These are phyloP conservation scores for Ivindomyrus marchei DNA, from an alignment of 2,113 vertebrate species.

Conservation along the genomic window DNA sequence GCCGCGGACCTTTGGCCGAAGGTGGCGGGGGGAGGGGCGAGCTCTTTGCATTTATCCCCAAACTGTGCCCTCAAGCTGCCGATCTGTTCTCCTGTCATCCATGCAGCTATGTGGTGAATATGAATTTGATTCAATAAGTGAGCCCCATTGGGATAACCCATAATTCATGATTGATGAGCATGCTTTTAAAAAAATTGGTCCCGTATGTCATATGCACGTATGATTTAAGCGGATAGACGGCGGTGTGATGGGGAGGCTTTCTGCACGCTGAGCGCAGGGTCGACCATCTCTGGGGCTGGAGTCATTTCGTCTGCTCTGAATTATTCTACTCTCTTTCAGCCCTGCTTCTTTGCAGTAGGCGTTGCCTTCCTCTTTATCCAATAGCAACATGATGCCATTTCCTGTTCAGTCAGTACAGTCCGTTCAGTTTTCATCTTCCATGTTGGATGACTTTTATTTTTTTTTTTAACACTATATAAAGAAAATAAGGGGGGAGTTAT, in stretches of 20 bases:
- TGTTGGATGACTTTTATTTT: not conserved
- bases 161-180: not conserved
- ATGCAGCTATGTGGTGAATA: not conserved
- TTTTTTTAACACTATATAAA: not conserved
- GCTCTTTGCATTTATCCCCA: not conserved
- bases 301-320: not conserved
- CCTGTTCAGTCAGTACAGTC: constrained; percentile 17
- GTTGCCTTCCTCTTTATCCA: not conserved
- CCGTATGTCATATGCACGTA: not conserved
- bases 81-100: not conserved
- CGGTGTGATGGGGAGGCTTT: not conserved
- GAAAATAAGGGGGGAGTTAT: not conserved
- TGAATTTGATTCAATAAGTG: not conserved
- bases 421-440: constrained; percentile 30
- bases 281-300: not conserved
- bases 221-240: not conserved
- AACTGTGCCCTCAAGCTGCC: not conserved
- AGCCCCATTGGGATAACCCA: not conserved
- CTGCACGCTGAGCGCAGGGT: not conserved
- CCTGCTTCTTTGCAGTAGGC: not conserved
- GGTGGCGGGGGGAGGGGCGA: too few relatives aligned
- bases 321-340: not conserved
- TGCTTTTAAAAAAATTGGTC: not conserved
- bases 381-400: constrained; percentile 39
- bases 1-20: not conserved